These are phyloP conservation scores for Myotis davidii DNA, from an alignment of 2,113 vertebrate genomes.

Conservation along the genomic window DNA sequence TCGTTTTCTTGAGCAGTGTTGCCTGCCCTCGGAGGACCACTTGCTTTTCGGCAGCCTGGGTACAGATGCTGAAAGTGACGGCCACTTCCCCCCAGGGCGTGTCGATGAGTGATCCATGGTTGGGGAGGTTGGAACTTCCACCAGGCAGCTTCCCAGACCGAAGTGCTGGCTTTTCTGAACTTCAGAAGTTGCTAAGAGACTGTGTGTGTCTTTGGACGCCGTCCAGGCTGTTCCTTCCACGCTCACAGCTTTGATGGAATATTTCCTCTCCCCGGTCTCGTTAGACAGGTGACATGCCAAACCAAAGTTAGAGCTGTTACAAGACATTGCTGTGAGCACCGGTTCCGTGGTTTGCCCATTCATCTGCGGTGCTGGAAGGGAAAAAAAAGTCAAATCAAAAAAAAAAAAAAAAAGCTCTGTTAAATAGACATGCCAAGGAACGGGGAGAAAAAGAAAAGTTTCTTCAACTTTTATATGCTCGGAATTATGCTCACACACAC, in stretches of 20 bases:
- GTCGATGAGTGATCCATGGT: not conserved
- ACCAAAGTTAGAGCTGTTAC: slow-evolving; percentile 82
- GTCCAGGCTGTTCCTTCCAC: slow-evolving; percentile 74
- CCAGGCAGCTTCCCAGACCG: not conserved
- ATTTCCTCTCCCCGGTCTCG: slow-evolving; percentile 72
- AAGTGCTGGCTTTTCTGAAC: slow-evolving; percentile 69
- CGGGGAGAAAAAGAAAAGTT: slow-evolving; percentile 70
- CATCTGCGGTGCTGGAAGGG: slow-evolving; percentile 76
- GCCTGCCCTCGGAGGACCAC: not conserved
- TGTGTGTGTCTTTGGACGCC: slow-evolving; percentile 66
- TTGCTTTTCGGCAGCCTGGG: not conserved
- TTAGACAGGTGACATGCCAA: slow-evolving; percentile 81
- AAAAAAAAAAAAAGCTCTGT: slow-evolving; percentile 75
- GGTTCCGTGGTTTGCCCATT: slow-evolving; percentile 70
- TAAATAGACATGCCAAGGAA: slow-evolving; percentile 79
- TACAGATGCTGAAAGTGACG: not conserved
- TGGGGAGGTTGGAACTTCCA: not conserved
- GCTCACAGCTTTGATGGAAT: slow-evolving; percentile 81
- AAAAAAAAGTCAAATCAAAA: slow-evolving; percentile 81
- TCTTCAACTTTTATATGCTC: slow-evolving; percentile 75
- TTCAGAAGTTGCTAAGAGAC: slow-evolving; percentile 82
- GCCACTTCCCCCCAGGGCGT: not conserved
- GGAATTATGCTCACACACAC: slow-evolving; percentile 81
- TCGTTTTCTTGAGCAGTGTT: not conserved
- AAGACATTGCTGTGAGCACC: slow-evolving; percentile 79